phyloP scores from a whole-genome alignment of 2,113 vertebrate species.

The Malurus melanocephalus region DNA sequence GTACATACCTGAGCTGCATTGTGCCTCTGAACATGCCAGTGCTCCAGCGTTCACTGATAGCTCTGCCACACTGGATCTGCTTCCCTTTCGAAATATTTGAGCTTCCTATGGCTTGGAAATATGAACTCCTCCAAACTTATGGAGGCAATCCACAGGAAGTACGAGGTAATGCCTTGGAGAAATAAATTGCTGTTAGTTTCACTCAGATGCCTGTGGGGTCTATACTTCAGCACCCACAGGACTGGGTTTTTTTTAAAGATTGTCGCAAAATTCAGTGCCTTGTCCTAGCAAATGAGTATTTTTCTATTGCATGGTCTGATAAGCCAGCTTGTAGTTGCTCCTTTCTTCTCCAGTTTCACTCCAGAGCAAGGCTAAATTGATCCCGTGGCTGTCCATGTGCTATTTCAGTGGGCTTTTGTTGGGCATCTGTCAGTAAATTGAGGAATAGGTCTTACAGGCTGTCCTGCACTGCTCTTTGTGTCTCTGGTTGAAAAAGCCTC shows the following conservation, averaged over 20 bases:
- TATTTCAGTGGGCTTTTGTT: neutral
- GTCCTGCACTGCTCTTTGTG: neutral
- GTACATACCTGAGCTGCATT: neutral
- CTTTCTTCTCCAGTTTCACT: neutral
- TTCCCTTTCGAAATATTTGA: neutral
- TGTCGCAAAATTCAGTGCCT: neutral
- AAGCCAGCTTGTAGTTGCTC: neutral
- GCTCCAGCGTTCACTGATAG: neutral
- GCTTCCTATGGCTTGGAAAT: neutral
- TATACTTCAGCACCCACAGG: neutral
- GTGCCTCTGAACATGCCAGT: neutral
- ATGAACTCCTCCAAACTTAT: neutral
- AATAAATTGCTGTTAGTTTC: neutral
- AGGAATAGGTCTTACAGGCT: neutral
- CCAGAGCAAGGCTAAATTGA: neutral
- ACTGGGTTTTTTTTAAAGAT: neutral
- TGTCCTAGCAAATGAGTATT: neutral
- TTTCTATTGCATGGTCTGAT: neutral
- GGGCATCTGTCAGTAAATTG: neutral
- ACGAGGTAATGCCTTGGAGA: neutral
- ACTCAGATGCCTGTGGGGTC: neutral
- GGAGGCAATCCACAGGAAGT: neutral
- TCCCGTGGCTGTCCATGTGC: rapidly evolving
- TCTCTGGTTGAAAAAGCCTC: neutral
- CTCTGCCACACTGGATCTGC: neutral